A percentile compares a stretch with the other conserved stretches of the same genome.
phyloP scores from a whole-genome alignment of 2,888 invertebrate genomes.

The Ophion ventricosus region DNA sequence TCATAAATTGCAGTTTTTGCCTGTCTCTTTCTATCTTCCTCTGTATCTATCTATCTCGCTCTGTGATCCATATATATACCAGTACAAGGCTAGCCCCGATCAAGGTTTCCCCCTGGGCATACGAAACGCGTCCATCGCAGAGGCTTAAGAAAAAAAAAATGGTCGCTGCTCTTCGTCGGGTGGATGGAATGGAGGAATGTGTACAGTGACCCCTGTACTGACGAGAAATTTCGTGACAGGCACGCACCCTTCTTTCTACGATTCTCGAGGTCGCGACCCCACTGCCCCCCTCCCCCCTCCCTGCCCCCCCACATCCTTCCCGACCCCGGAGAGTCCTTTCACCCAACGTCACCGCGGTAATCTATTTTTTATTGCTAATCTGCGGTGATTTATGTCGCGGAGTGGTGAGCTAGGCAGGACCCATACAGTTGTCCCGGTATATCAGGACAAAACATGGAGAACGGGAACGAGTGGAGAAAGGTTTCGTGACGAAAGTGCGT shows the following conservation, averaged over 20 bases:
- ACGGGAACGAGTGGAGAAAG: constrained; percentile 9
- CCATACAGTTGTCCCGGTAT: constrained; percentile 7
- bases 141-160: constrained; percentile 25
- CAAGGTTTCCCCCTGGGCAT: constrained; percentile 17
- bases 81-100: constrained; percentile 9
- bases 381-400: constrained; percentile 73
- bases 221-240: constrained; percentile 39
- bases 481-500: constrained; percentile 44
- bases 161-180: constrained; percentile 24
- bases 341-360: constrained; percentile 64
- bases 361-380: constrained; percentile 77
- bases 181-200: constrained; percentile 1
- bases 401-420: not conserved
- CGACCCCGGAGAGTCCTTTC: not conserved
- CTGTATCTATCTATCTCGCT: not conserved
- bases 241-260: constrained; percentile 20
- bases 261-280: constrained; percentile 21
- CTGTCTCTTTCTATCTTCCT: not conserved
- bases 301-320: not conserved
- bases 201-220: not conserved
- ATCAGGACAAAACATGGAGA: constrained; percentile 13
- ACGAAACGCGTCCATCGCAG: constrained; percentile 7
- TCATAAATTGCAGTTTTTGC: not conserved
- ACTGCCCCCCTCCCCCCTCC: not conserved
- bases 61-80: not conserved